Conservation (phyloP, 2,797 vertebrate genomes). For the Gadopsis marmoratus region DNA sequence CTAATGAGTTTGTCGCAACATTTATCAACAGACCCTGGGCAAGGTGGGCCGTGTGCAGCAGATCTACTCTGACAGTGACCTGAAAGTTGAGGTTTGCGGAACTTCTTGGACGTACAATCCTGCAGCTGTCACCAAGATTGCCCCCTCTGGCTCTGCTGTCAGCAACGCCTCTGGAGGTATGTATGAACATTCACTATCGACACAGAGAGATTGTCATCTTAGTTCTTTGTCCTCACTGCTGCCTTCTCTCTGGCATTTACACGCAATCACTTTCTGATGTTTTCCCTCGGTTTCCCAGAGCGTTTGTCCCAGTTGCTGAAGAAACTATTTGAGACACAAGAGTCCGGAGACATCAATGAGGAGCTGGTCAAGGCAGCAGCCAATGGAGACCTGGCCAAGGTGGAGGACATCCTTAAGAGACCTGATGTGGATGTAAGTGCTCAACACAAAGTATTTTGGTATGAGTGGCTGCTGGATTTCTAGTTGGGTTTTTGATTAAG, state of each 20-base stretch:
- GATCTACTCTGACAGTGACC: slow-evolving; percentile 99
- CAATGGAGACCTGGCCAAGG: slow-evolving; percentile 98
- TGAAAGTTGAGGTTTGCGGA: slow-evolving; percentile 99
- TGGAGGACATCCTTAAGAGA: slow-evolving; percentile 98
- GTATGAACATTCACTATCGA: slow-evolving; percentile 44
- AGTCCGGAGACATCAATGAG: slow-evolving; percentile 98
- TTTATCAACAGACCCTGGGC: slow-evolving; percentile 92
- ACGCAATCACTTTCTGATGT: slow-evolving; percentile 36
- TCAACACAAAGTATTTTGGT: neutral
- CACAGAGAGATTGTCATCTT: slow-evolving; percentile 32
- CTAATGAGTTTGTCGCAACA: slow-evolving; percentile 67
- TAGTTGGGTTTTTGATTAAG: slow-evolving; percentile 11
- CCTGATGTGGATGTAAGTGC: slow-evolving; percentile 95
- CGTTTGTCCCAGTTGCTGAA: slow-evolving; percentile 97
- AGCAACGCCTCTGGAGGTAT: slow-evolving; percentile 98
- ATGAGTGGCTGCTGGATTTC: slow-evolving; percentile 6
- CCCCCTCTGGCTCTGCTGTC: slow-evolving; percentile 95
- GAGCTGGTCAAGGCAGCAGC: slow-evolving; percentile 98
- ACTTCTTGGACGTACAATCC: slow-evolving; percentile 99
- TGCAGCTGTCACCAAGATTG: slow-evolving; percentile 97
- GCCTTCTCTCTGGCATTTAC: slow-evolving; percentile 39
- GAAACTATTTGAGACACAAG: slow-evolving; percentile 99
- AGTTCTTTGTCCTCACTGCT: slow-evolving; percentile 31
- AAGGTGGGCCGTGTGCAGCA: slow-evolving; percentile 99
- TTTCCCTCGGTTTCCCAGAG: slow-evolving; percentile 82